Evolutionary conservation across 2,797 vertebrate genomes (phyloP), one percentile per base, ranked within the genome.

Genomic region (Forpus xanthops): DNA sequence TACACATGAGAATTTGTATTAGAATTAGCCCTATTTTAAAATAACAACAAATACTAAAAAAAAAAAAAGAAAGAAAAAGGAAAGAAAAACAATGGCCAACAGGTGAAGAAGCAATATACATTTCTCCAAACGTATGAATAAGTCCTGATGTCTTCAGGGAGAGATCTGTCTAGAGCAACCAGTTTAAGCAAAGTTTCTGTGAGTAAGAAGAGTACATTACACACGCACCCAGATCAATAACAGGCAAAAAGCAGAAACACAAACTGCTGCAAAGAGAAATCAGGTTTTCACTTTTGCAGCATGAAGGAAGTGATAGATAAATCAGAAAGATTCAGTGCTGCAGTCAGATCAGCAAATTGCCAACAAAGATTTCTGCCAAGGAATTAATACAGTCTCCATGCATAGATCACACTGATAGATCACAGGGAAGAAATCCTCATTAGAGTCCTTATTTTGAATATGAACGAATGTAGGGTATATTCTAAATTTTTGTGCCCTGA

Each of bases 231-330:
- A 37, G 11, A 44, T 88, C 25, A 62, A 50, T 45, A 89, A 78
- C 18, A 75, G 11, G 35, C 27, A 86, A 87, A 91, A 87, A 1
- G 0, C 41, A 83, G 50, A 50, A 80, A 47, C 5, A 8, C 9
- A 41, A 79, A 64, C 21, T n/a, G 39, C n/a, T 85, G 39, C n/a
- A 86, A 60, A 70, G 10, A 68, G 33, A 93, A 94, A 77, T 56
- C 15, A 30, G 14, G 10, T 75, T 86, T 88, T 93, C 35, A 56
- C 21, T 92, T 79, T 49, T 86, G 47, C 27, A 45, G 25, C 24
- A 20, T 28, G 31, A 82, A 70, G 37, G 39, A 89, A 75, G 24
- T 2, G 8, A 41, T 14, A 45, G 30, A 73, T 30, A 66, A 70
- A 50, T 41, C 21, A 41, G 39, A 74, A 81, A 25, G 12, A 47